Conservation (phyloP, 2,797 vertebrate species). For the Tamandua tetradactyla region DNA sequence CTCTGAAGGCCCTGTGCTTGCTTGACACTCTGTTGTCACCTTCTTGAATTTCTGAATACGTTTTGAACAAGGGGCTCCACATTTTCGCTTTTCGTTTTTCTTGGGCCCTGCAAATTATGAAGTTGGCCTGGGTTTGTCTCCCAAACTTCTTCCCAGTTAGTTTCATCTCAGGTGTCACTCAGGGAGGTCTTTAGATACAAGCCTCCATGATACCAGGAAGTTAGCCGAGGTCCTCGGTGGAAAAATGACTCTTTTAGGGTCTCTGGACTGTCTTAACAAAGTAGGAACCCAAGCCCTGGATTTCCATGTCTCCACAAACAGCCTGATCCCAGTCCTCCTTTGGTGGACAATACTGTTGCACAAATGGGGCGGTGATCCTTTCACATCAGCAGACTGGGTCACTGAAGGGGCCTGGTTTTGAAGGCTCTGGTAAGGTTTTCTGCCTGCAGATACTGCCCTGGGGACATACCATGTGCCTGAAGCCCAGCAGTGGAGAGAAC, state of each 20-base stretch:
- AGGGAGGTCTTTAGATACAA: neutral
- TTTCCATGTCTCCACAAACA: neutral
- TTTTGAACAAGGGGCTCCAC: neutral
- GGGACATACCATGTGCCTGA: neutral
- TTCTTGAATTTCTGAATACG: neutral
- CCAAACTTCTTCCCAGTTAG: neutral
- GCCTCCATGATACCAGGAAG: neutral
- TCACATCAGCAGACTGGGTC: no score
- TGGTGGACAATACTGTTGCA: neutral
- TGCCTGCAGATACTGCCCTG: neutral
- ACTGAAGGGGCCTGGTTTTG: neutral
- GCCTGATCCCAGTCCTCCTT: neutral
- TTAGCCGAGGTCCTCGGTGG: no score
- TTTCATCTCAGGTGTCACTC: neutral
- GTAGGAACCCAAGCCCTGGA: neutral
- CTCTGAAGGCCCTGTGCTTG: neutral
- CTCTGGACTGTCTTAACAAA: neutral
- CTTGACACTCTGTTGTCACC: rapidly evolving
- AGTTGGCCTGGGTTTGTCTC: neutral
- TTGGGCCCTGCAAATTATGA: neutral
- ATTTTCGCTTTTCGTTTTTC: no score
- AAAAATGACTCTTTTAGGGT: neutral
- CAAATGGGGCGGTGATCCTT: rapidly evolving
- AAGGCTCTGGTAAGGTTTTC: neutral
- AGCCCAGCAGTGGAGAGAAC: neutral